Conservation (phyloP, 1,140 invertebrate species). For the Drosophila prosaltans region DNA sequence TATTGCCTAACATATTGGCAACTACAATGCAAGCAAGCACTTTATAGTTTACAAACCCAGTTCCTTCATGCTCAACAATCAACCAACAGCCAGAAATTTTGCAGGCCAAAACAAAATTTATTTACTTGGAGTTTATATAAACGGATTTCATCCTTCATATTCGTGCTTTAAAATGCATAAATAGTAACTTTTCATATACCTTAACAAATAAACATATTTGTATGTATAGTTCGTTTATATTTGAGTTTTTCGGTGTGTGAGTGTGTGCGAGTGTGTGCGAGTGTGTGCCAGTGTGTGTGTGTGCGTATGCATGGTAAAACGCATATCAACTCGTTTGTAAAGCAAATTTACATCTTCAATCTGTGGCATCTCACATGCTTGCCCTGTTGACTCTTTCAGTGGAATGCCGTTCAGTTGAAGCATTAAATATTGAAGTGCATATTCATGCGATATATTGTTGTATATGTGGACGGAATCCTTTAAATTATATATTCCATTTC, state of each 20-base stretch:
- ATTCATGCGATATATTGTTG: constrained; percentile 31
- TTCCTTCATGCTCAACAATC: too few species aligned
- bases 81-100: neutral
- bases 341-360: constrained; percentile 18
- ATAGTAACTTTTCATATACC: constrained; percentile 17
- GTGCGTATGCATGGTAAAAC: neutral
- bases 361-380: constrained; percentile 20
- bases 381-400: constrained; percentile 27
- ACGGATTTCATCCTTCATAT: constrained; percentile 1
- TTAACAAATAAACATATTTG: constrained; percentile 8
- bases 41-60: too few species aligned
- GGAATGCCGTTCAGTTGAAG: constrained; percentile 16
- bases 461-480: constrained; percentile 28
- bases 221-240: constrained; percentile 10
- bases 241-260: neutral
- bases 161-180: constrained; percentile 7
- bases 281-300: neutral
- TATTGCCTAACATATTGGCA: too few species aligned
- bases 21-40: too few species aligned
- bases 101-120: neutral
- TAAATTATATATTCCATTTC: constrained; percentile 65
- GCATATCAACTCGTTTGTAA: constrained; percentile 12
- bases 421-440: constrained; percentile 31
- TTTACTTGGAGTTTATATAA: constrained; percentile 1
- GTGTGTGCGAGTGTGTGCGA: neutral